Base-by-base conservation (phyloP, 1,140 invertebrate genomes). In the Parapsyche elsis region DNA sequence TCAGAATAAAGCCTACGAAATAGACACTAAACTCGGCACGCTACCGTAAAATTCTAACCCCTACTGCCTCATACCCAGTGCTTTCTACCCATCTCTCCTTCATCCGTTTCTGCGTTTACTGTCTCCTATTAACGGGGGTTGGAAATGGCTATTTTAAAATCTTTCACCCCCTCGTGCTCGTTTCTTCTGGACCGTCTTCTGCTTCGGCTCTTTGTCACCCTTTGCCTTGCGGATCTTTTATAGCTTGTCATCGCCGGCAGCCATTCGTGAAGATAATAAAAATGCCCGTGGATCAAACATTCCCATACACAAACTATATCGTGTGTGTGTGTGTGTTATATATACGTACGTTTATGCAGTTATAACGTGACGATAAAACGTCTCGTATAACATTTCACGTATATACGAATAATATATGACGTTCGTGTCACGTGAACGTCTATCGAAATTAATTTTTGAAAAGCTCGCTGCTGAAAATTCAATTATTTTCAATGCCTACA, bases 1-100 rank as follows among this genome's bases (percentile, higher is more conserved):
- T 46, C 64, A 57, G 30, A 46, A 78, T 78, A 71, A 38, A 67
- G 49, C 59, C 57, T 79, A 64, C 46, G 70, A 71, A 77, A 79
- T 59, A 71, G 67, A 75, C 49, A 74, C 49, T 71, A 59, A 79
- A 79, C 44, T 59, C 49, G 21, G 61, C 19, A 16, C 38, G 59
- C 10, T 24, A 71, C 49, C 67, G 70, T 71, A 79, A 73, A 71
- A 21, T 73, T 10, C 38, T 21, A 38, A 38, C 30, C 30, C 30
- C 30, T 38, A 38, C 7, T 7, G 7, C 30, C 14, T 38, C 23
- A 73, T 16, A 12, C 24, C 73, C 19, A 1, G 1, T 9, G 23
- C 23, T 67, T 38, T 67, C 24, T 67, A 12, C 64, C 4, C 49
- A 5, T 53, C 16, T 53, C 2, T 10, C 49, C 12, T 53, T 53